Evolutionary conservation across 1,140 invertebrate genomes (phyloP), one percentile per base, ranked within the genome.

Genomic region (Drosophila gunungcola): DNA sequence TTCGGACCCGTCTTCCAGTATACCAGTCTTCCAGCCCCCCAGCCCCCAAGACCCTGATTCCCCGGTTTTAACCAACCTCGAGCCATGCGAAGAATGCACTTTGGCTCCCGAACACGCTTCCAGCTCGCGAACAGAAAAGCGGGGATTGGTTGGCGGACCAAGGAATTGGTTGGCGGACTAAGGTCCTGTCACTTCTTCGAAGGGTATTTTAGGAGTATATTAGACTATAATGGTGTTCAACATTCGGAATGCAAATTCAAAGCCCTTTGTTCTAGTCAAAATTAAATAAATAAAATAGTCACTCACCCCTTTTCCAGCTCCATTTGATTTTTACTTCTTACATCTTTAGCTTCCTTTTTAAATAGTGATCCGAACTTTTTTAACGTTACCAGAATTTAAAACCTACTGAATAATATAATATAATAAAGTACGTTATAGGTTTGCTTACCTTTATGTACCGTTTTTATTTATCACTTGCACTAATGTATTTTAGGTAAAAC

Each of bases 31-130:
- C 7, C 16, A 21, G 16, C 16, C 16, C 16, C 16, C 16, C 0
- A 21, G 16, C 16, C 16, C 16, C 16, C 16, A 21, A 21, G 1
- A 21, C 16, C 55, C 51, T 51, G 11, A 13, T 39, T 3, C 39
- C 12, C 38, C 9, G 34, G 39, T 12, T 42, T 67, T 54, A 65
- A 68, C 54, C 74, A 77, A 77, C 74, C 64, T 55, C 63, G 12
- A 77, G 52, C 43, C 68, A 85, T 75, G 32, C 52, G 43, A 12
- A 51, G 72, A 88, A 88, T 89, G 63, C 76, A 77, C 67, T 77
- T 82, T 81, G 78, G 64, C 76, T 86, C 74, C 74, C 53, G 67
- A 78, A 82, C 82, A 82, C 82, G 75, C 82, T 86, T 82, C 21
- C 74, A 75, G 78, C 83, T 76, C 73, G 73, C 80, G 77, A 75